Base-by-base conservation (phyloP, 2,113 vertebrate genomes). In the Microcebus tavaratra region DNA sequence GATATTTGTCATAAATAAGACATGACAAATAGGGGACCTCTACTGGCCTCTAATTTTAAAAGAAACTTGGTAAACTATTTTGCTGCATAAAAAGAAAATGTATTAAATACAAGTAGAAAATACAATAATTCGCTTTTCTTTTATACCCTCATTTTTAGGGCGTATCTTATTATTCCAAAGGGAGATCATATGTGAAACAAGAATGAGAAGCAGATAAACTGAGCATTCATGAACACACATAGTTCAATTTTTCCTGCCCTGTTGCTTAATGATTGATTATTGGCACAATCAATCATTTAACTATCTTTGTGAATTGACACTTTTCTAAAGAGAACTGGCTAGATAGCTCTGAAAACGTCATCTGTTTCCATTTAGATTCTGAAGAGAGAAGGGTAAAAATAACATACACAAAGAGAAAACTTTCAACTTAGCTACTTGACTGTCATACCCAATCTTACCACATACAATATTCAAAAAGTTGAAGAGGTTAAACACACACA, bases 311-410 rank as follows among this genome's bases (percentile, higher is more conserved):
- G 29, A 97, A 94, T 1, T 63, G 17, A 87, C 17, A 53, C 15
- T 27, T 80, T 96, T 39, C 63, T n/a, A 1, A 90, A 87, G 25
- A 53, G 88, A 91, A 94, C 70, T 88, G 31, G 18, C 25, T 88
- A 88, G 61, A 78, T 81, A 31, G 2, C 0, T 14, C 21, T 83
- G 72, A 93, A 79, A 53, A 88, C 91, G 14, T 85, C 86, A 95
- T 97, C 70, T 97, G 91, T 94, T 97, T 97, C 84, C 83, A 95
- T 84, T 98, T 98, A 95, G 21, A 42, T 90, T 90, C 83, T 95
- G 70, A 84, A 83, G 21, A 96, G 34, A 92, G 68, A 93, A 92
- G 65, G 31, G 39, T 68, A 90, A 96, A 94, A 97, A 87, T 90
- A 94, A 95, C 25, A 93, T 36, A 94, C 11, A 89, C 53, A 88